A percentile compares a stretch with the other conserved stretches of the same genome.
These are phyloP conservation scores for Yponomeuta cagnagella DNA, from an alignment of 2,888 invertebrate genomes.

Conservation along the genomic window DNA sequence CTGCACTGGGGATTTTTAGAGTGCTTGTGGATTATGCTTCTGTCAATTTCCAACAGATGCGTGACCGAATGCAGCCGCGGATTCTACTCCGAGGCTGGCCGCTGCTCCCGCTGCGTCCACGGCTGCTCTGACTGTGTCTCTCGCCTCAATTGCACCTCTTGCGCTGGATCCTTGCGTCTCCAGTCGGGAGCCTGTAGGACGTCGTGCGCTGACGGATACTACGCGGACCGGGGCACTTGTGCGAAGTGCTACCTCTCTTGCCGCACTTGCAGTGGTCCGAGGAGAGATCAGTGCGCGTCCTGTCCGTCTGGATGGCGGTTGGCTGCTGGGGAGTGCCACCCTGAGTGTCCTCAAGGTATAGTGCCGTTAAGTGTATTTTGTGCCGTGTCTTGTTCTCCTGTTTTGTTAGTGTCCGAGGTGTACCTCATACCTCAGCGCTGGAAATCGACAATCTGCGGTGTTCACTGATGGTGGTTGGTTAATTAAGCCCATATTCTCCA, in stretches of 20 bases:
- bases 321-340: slow-evolving; percentile 89
- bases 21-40: background rate
- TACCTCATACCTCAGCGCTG: too few species aligned
- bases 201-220: slow-evolving; percentile 85
- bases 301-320: slow-evolving; percentile 88
- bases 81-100: slow-evolving; percentile 82
- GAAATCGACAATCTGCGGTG: too few species aligned
- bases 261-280: slow-evolving; percentile 89
- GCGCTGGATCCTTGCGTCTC: slow-evolving; percentile 83
- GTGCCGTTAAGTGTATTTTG: background rate
- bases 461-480: too few species aligned
- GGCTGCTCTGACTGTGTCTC: slow-evolving; percentile 87
- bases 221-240: slow-evolving; percentile 89
- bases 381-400: background rate
- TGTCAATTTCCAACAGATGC: slow-evolving; percentile 70
- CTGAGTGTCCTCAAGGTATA: slow-evolving; percentile 86
- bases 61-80: slow-evolving; percentile 85
- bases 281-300: slow-evolving; percentile 88
- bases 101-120: slow-evolving; percentile 86
- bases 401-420: too few species aligned
- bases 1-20: too few species aligned
- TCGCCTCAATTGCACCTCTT: slow-evolving; percentile 86
- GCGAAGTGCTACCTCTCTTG: slow-evolving; percentile 90
- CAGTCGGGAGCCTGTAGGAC: slow-evolving; percentile 90
- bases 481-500: too few species aligned